These are phyloP conservation scores for Prolemur simus DNA, from an alignment of 2,113 vertebrate genomes.

Conservation along the genomic window DNA sequence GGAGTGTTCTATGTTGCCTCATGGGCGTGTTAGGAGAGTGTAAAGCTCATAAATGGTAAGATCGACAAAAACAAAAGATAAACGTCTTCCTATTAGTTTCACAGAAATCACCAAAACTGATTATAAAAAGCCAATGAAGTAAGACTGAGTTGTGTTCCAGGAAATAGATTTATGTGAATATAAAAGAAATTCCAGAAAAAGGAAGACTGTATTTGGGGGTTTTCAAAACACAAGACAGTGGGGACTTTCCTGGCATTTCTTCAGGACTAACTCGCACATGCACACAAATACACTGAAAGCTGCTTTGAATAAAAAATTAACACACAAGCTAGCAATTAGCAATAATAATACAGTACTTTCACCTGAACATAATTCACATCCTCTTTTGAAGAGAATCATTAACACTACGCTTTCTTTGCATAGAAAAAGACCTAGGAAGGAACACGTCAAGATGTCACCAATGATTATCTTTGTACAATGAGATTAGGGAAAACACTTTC, in stretches of 20 bases:
- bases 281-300: background rate
- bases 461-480: background rate
- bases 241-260: constrained; percentile 77
- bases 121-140: constrained; percentile 43
- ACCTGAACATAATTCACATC: background rate
- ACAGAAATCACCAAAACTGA: constrained; percentile 43
- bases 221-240: constrained; percentile 31
- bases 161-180: constrained; percentile 64
- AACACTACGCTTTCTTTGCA: background rate
- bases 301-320: constrained; percentile 22
- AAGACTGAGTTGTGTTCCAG: constrained; percentile 36
- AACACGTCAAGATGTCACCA: background rate
- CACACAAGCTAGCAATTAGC: background rate
- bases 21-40: background rate
- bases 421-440: background rate
- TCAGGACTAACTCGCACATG: constrained; percentile 43
- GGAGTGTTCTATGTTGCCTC: background rate
- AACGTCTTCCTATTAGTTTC: constrained; percentile 7
- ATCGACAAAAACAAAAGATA: background rate
- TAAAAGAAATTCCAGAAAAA: constrained; percentile 58
- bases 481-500: background rate
- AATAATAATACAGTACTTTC: background rate
- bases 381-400: background rate
- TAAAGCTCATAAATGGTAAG: background rate
- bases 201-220: constrained; percentile 34